phyloP scores from a whole-genome alignment of 1,140 invertebrate species.

The Anastrepha ludens region DNA sequence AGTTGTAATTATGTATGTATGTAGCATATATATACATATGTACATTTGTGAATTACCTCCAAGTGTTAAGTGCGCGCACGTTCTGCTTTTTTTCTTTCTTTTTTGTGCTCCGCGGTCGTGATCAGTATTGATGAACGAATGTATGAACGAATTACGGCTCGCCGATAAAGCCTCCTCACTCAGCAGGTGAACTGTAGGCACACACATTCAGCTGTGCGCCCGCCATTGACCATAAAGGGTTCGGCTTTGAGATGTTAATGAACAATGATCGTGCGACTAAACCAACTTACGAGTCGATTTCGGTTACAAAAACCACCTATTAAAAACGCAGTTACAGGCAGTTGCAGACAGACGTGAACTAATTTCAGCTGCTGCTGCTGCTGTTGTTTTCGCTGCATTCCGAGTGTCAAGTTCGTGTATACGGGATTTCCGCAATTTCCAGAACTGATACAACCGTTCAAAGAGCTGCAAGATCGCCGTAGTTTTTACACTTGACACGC shows the following conservation, averaged over 20 bases:
- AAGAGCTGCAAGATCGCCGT: conserved; percentile 9
- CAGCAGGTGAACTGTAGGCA: not conserved
- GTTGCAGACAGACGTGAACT: not conserved
- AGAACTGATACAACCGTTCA: conserved; percentile 17
- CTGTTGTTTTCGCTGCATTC: not conserved
- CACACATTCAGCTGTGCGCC: not conserved
- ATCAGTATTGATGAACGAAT: not conserved
- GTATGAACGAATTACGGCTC: not conserved
- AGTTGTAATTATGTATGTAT: not conserved
- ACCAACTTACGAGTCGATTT: not conserved
- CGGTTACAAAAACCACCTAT: conserved; percentile 14
- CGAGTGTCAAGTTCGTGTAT: not conserved
- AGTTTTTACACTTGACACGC: conserved; percentile 12
- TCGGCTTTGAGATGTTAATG: not conserved
- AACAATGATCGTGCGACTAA: not conserved
- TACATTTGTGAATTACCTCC: not conserved
- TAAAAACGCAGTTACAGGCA: conserved; percentile 15
- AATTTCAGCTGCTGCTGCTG: conserved; percentile 11
- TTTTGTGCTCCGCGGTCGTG: not conserved
- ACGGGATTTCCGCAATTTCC: conserved; percentile 26
- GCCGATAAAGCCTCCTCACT: not conserved
- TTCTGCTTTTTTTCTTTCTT: not conserved
- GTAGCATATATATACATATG: not conserved
- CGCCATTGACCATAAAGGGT: conserved; percentile 27
- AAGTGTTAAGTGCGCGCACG: not conserved